Evolutionary conservation across 1,140 invertebrate species (phyloP).

Genomic region (Lucilia cuprina): DNA sequence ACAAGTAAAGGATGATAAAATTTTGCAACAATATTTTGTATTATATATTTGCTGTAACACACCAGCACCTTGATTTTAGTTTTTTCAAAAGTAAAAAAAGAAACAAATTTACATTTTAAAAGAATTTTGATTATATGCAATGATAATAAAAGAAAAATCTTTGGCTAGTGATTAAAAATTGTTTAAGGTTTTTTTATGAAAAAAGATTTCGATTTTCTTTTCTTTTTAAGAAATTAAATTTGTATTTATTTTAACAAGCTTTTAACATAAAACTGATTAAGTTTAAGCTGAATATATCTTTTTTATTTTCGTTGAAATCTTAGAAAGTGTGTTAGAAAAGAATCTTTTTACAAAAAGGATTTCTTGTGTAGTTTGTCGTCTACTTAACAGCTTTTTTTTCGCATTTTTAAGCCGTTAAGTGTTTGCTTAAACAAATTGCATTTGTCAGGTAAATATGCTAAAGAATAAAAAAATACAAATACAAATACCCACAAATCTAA

Average conservation of each 20-base stretch:
- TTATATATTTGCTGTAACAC: background rate
- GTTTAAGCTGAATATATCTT: too few relatives aligned
- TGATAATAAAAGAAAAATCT: too few relatives aligned
- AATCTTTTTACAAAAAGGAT: too few relatives aligned
- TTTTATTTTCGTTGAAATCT: too few relatives aligned
- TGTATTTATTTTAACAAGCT: too few relatives aligned
- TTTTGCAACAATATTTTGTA: background rate
- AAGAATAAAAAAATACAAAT: background rate
- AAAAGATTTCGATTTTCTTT: too few relatives aligned
- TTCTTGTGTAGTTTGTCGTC: background rate
- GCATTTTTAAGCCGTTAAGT: conserved; percentile 32
- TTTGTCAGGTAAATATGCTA: conserved; percentile 19
- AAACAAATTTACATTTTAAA: background rate
- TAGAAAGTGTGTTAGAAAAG: too few relatives aligned
- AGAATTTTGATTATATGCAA: background rate
- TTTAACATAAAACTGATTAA: too few relatives aligned
- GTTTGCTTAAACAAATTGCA: conserved; percentile 32
- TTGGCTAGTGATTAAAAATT: too few relatives aligned
- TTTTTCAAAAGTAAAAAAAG: background rate
- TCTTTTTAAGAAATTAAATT: too few relatives aligned
- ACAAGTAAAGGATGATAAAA: background rate
- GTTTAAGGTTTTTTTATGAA: too few relatives aligned
- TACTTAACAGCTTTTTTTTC: conserved; percentile 13
- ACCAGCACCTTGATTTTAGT: background rate
- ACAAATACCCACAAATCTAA: background rate